Base-by-base conservation (phyloP, 2,113 vertebrate species). In the Channa maculata region DNA sequence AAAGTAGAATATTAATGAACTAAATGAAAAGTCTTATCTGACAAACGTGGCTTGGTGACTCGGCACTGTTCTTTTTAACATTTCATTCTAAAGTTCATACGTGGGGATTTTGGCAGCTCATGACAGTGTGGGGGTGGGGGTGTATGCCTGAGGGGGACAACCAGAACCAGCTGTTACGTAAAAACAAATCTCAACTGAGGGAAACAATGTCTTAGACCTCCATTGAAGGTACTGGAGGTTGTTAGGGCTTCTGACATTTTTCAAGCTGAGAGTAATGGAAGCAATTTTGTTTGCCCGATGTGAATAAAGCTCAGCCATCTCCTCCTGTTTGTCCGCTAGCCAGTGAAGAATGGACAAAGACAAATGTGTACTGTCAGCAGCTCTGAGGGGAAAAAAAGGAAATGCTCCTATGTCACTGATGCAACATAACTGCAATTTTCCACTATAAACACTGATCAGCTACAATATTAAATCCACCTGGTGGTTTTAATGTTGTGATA, bases 111-210 rank as follows among this genome's bases (percentile, higher is more conserved):
- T 77, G 85, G 90, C 80, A 70, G 73, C 79, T 87, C 74, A 74
- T 86, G 78, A 75, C 65, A 72, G 69, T 15, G 59, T 53, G 78
- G 62, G 48, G 24, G 61, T 2, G 34, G 52, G 39, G 74, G 63
- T 50, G 24, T 24, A 24, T 24, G 24, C 24, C 24, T 24, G 77
- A 41, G 45, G 48, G 74, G 46, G 37, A 70, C 83, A 90, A 92
- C 70, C 88, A 90, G 78, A 91, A 92, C 88, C 91, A 92, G 92
- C 90, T 92, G 90, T 87, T 86, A 77, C 0, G 62, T 82, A 82
- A 86, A 91, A 90, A 82, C 80, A 88, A 78, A 83, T 82, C 63
- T 68, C 71, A 73, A 36, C 60, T 58, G 70, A 84, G 57, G 70
- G 79, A 84, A 86, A 84, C 86, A 71, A 87, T 75, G 71, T 74